These are phyloP conservation scores for Fopius arisanus DNA, from an alignment of 1,140 invertebrate species.

Conservation along the genomic window DNA sequence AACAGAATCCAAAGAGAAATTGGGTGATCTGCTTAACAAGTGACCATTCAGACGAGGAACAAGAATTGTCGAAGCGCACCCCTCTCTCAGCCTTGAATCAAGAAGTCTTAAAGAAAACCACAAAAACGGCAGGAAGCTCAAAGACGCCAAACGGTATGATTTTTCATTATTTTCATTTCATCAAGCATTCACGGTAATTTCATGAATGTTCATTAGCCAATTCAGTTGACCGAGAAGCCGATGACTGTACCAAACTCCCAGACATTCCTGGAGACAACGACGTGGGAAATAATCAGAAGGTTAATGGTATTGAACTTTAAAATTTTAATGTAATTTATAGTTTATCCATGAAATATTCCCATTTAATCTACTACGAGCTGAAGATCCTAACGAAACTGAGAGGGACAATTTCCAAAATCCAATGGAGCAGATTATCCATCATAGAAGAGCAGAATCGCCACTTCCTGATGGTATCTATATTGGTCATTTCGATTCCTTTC, in stretches of 20 bases:
- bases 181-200: neutral
- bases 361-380: neutral
- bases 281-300: neutral
- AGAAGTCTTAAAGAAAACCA: neutral
- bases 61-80: neutral
- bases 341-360: neutral
- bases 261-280: neutral
- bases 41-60: neutral
- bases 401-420: neutral
- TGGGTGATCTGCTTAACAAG: neutral
- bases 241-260: neutral
- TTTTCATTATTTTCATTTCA: neutral
- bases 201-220: neutral
- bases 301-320: no score
- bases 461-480: neutral
- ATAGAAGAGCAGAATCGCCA: neutral
- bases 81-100: neutral
- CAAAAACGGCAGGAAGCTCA: neutral
- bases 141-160: neutral
- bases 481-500: neutral
- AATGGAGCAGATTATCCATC: neutral
- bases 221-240: neutral
- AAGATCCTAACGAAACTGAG: neutral
- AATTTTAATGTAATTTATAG: neutral
- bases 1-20: neutral